Conservation (phyloP, 2,888 invertebrate species). For the Campoplex capitator region DNA sequence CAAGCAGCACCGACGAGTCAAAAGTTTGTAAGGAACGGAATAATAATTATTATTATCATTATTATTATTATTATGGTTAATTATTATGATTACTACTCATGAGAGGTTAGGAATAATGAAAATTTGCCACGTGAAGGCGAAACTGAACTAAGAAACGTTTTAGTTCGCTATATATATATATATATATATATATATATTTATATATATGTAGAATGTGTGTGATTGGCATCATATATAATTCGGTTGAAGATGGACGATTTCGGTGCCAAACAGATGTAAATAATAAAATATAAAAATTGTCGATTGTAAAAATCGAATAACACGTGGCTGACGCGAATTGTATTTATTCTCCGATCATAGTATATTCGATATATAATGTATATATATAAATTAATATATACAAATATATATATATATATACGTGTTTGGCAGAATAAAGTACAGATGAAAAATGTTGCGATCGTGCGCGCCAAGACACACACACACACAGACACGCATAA, state of each 20-base stretch:
- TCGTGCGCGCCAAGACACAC: slow-evolving; percentile 32
- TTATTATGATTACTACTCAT: slow-evolving; percentile 3
- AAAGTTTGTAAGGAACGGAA: slow-evolving; percentile 52
- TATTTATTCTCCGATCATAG: slow-evolving; percentile 47
- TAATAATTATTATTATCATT: background rate
- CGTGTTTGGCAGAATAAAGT: slow-evolving; percentile 26
- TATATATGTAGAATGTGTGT: slow-evolving; percentile 62
- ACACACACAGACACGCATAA: background rate
- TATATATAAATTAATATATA: slow-evolving; percentile 25
- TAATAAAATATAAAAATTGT: slow-evolving; percentile 81
- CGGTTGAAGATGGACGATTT: slow-evolving; percentile 75
- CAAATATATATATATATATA: slow-evolving; percentile 8
- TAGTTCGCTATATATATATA: slow-evolving; percentile 52
- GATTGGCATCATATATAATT: slow-evolving; percentile 71
- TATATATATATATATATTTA: slow-evolving; percentile 18
- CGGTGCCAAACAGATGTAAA: slow-evolving; percentile 84
- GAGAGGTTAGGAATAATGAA: slow-evolving; percentile 38
- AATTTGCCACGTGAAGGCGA: slow-evolving; percentile 53
- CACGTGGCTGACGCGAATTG: slow-evolving; percentile 45
- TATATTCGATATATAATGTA: slow-evolving; percentile 27
- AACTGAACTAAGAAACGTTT: slow-evolving; percentile 49
- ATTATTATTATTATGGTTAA: background rate
- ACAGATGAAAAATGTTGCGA: slow-evolving; percentile 42
- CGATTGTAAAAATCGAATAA: slow-evolving; percentile 73
- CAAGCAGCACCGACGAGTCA: slow-evolving; percentile 63